Evolutionary conservation across 1,140 invertebrate genomes (phyloP).

Genomic region (Lethrus apterus): DNA sequence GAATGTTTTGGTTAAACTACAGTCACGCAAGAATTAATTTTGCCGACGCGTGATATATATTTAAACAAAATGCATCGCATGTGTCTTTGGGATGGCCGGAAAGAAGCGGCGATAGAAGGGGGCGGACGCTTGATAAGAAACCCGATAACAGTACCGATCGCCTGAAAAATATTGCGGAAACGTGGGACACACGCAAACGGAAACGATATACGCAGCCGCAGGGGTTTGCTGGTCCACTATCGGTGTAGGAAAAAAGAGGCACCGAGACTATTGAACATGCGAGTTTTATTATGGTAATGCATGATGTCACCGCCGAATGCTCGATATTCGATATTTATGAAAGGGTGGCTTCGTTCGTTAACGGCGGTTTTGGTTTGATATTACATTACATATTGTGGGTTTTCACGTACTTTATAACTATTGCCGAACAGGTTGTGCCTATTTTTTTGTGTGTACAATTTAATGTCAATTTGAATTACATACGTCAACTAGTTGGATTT

Average conservation of each 20-base stretch:
- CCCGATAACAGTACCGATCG: slow-evolving; percentile 2
- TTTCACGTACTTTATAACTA: too few relatives aligned
- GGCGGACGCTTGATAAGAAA: slow-evolving; percentile 11
- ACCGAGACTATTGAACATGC: too few relatives aligned
- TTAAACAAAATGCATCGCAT: neutral
- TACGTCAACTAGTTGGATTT: too few relatives aligned
- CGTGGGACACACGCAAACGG: slow-evolving; percentile 9
- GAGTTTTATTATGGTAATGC: slow-evolving; percentile 13
- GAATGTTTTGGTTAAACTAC: too few relatives aligned
- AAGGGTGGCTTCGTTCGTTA: slow-evolving; percentile 8
- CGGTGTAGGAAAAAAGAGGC: too few relatives aligned
- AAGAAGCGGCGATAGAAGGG: slow-evolving; percentile 8
- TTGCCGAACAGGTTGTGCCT: too few relatives aligned
- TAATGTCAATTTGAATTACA: too few relatives aligned
- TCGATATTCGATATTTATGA: slow-evolving; percentile 13
- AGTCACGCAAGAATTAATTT: too few relatives aligned
- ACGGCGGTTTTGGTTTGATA: slow-evolving; percentile 10
- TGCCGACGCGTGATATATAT: too few relatives aligned
- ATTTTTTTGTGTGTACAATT: too few relatives aligned
- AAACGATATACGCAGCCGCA: neutral
- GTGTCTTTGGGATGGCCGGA: slow-evolving; percentile 8
- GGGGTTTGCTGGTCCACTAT: too few relatives aligned
- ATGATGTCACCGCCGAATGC: slow-evolving; percentile 13
- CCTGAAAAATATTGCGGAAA: slow-evolving; percentile 12
- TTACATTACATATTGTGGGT: slow-evolving; percentile 10